A percentile compares a stretch with the other conserved stretches of the same genome.
phyloP scores from a whole-genome alignment of 2,888 invertebrate species.

The Eremobia ochroleuca region DNA sequence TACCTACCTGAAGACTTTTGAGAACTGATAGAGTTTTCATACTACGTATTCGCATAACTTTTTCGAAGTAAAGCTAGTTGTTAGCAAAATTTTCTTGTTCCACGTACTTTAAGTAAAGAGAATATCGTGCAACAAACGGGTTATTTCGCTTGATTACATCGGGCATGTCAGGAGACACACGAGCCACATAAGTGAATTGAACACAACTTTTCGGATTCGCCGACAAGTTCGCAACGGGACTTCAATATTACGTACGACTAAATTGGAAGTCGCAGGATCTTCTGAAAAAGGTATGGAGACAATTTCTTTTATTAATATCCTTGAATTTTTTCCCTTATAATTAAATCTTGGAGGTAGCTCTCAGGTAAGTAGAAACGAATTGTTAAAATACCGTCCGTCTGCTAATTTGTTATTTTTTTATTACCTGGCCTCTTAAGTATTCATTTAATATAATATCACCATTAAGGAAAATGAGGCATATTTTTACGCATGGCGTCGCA shows the following conservation, averaged over 20 bases:
- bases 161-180: conserved; percentile 10
- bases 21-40: conserved; percentile 25
- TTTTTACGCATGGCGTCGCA: conserved; percentile 48
- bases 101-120: background rate
- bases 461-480: conserved; percentile 53
- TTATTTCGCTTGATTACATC: conserved; percentile 15
- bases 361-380: conserved; percentile 37
- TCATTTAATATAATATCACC: conserved; percentile 56
- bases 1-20: conserved; percentile 25
- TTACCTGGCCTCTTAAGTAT: conserved; percentile 44
- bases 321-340: conserved; percentile 19
- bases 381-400: conserved; percentile 40
- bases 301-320: conserved; percentile 29
- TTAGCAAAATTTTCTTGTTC: conserved; percentile 1
- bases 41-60: conserved; percentile 7
- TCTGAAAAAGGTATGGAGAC: conserved; percentile 61
- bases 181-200: conserved; percentile 50
- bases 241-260: conserved; percentile 55
- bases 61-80: conserved; percentile 19
- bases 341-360: conserved; percentile 32
- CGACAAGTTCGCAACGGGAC: conserved; percentile 63
- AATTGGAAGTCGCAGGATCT: conserved; percentile 47
- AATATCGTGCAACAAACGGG: conserved; percentile 29
- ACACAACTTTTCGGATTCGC: conserved; percentile 71
- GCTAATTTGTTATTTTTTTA: conserved; percentile 51